phyloP scores from a whole-genome alignment of 2,113 vertebrate genomes.

The Paratilapia polleni region DNA sequence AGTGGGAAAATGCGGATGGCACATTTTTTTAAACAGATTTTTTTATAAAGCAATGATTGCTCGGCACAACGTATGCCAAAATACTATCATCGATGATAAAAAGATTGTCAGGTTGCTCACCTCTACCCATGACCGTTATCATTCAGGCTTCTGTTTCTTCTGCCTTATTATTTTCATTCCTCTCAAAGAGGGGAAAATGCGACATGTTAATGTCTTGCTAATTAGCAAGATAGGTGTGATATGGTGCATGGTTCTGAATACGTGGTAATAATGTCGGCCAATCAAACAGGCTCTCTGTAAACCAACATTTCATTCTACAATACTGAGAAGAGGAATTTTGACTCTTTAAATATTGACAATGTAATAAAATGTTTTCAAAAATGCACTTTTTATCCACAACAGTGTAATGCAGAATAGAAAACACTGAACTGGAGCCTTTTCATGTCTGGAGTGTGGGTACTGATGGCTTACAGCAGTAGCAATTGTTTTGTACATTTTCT shows the following conservation, averaged over 20 bases:
- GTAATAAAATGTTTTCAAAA: neutral
- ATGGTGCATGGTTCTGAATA: neutral
- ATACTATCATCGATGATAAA: neutral
- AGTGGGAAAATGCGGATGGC: neutral
- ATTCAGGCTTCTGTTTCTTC: conserved; percentile 1
- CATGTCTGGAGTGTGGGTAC: neutral
- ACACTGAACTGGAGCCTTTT: conserved; percentile 9
- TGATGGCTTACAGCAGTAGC: conserved; percentile 8
- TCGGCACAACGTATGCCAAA: neutral
- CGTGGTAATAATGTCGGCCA: neutral
- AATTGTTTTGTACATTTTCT: conserved; percentile 37
- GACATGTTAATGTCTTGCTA: conserved; percentile 13
- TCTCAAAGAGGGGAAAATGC: neutral
- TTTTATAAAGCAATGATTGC: neutral
- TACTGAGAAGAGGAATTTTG: neutral
- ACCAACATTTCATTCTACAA: neutral
- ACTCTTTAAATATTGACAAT: neutral
- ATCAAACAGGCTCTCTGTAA: neutral
- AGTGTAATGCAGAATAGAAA: neutral
- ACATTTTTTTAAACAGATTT: neutral
- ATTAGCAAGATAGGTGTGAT: conserved; percentile 1
- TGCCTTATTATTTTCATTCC: neutral
- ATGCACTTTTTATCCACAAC: neutral
- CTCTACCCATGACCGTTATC: neutral
- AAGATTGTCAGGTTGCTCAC: neutral